Evolutionary conservation across 2,888 invertebrate genomes (phyloP).

Genomic region (Nomada hirtipes): DNA sequence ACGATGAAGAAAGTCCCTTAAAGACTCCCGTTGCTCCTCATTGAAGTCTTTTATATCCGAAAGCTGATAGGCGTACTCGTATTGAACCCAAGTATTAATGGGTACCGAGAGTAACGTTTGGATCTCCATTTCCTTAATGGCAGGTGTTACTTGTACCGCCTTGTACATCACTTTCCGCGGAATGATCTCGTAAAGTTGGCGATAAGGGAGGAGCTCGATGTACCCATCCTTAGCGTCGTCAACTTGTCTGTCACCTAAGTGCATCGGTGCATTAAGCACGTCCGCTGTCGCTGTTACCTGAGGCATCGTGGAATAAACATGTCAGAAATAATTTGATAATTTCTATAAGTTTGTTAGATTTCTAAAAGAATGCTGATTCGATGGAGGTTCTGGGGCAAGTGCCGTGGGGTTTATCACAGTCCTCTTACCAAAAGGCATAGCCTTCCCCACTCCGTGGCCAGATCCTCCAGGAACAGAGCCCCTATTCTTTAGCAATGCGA

Average conservation of each 20-base stretch:
- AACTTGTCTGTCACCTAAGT: slow-evolving; percentile 86
- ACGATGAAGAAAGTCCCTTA: slow-evolving; percentile 76
- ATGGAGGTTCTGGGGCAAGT: too few species aligned
- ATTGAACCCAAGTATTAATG: slow-evolving; percentile 90
- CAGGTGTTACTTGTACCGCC: slow-evolving; percentile 86
- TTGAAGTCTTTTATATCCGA: slow-evolving; percentile 70
- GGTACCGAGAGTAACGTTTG: slow-evolving; percentile 90
- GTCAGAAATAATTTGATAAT: too few species aligned
- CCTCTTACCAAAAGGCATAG: too few species aligned
- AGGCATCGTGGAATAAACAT: background rate
- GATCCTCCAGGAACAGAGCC: too few species aligned
- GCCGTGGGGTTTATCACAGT: too few species aligned
- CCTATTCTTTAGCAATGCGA: too few species aligned
- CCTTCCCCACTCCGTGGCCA: too few species aligned
- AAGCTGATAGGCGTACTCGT: slow-evolving; percentile 83
- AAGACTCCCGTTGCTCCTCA: slow-evolving; percentile 74
- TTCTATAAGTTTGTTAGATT: too few species aligned
- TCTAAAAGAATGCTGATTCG: too few species aligned
- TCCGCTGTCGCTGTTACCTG: slow-evolving; percentile 34
- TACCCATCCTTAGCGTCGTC: slow-evolving; percentile 89
- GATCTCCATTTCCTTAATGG: slow-evolving; percentile 84
- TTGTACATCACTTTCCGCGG: slow-evolving; percentile 86
- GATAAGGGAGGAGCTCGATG: slow-evolving; percentile 86
- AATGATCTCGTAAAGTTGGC: slow-evolving; percentile 86
- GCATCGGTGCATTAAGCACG: slow-evolving; percentile 77